Percentiles rank a stretch among this genome's conserved stretches.
Conservation (phyloP, 2,797 vertebrate genomes). For the Capromys pilorides region DNA sequence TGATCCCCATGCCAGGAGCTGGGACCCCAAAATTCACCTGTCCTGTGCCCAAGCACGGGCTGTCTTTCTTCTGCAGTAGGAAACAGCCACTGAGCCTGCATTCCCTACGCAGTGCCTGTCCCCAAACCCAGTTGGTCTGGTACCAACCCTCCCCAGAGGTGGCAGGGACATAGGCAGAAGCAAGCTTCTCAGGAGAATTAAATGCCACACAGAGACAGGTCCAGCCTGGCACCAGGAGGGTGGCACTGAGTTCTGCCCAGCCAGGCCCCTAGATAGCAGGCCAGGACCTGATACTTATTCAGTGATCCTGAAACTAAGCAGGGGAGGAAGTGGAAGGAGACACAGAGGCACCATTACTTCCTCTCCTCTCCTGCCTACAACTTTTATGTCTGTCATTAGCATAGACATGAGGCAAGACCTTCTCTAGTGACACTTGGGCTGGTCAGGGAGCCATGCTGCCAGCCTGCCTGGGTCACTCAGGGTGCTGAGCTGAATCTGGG, state of each 20-base stretch:
- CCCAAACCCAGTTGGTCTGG: background rate
- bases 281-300: background rate
- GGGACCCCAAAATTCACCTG: background rate
- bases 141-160: background rate
- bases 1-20: background rate
- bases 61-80: background rate
- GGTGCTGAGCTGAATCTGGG: background rate
- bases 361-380: background rate
- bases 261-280: background rate
- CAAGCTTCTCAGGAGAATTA: background rate
- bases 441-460: background rate
- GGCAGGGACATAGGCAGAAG: background rate
- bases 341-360: background rate
- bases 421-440: background rate
- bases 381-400: background rate
- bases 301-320: background rate
- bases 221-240: background rate
- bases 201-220: background rate
- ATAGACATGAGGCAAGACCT: background rate
- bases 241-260: accelerated
- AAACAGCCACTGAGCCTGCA: background rate
- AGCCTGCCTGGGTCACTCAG: background rate
- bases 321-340: accelerated
- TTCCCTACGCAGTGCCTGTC: background rate
- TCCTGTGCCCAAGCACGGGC: background rate